Evolutionary conservation across 2,888 invertebrate species (phyloP), one percentile per base, ranked within the genome.

Genomic region (Drepana falcataria): DNA sequence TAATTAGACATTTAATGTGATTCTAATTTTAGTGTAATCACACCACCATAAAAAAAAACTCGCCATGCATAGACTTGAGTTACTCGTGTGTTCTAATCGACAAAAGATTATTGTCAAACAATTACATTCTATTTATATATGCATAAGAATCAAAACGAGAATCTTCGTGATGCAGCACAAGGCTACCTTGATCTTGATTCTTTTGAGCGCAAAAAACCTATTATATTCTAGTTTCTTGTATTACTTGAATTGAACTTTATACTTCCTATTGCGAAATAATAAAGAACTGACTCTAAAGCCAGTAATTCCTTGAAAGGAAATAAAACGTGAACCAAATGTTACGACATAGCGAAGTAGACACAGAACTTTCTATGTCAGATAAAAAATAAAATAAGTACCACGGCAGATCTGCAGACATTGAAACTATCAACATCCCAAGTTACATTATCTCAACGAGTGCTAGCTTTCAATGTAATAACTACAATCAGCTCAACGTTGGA

Each of bases 61-160:
- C 21, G 55, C 55, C 61, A 65, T 55, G 54, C 56, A 53, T 48
- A 55, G 35, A 40, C 52, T 52, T 48, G 52, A 48, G 35, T 35
- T 33, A 41, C 48, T 54, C 53, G 41, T 64, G 59, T 62, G 67
- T 71, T 70, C 66, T 65, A 71, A 63, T 71, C 61, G 56, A 70
- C 65, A 65, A 69, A 62, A 57, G 53, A 55, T 63, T 67, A 73
- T 73, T 68, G 63, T 64, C 65, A 65, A 64, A 69, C 65, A 59
- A 65, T 55, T 65, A 55, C 52, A 52, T 48, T 64, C 68, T 71
- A 73, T 76, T 21, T 77, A 73, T 66, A 77, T 73, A 68, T 61
- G 58, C 68, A 75, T 75, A 73, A 74, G 64, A 68, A 66, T 66
- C 55, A 61, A 53, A 56, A 57, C 40, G 5, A 4, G 40, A 49